Conservation (phyloP, 2,113 vertebrate species). For the Antechinus stuartii region DNA sequence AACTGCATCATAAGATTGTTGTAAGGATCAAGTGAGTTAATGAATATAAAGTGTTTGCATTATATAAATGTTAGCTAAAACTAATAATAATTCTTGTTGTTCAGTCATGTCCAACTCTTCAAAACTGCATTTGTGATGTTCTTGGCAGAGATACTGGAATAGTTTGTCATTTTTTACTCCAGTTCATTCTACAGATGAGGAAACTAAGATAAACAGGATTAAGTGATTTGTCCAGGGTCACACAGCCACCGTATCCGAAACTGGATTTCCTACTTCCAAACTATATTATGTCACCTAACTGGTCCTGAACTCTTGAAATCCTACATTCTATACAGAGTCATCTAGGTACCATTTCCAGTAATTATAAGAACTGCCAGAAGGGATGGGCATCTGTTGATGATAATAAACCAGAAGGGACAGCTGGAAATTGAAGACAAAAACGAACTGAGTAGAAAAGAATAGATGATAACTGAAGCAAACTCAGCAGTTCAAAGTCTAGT, state of each 20-base stretch:
- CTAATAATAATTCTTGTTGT: neutral
- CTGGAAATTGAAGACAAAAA: too few species aligned
- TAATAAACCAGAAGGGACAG: too few species aligned
- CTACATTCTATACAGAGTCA: too few species aligned
- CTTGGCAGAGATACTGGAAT: neutral
- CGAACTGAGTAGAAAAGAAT: too few species aligned
- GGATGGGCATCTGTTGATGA: too few species aligned
- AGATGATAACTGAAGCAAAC: too few species aligned
- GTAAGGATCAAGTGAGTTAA: neutral
- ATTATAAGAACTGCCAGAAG: too few species aligned
- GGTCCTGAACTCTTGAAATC: too few species aligned
- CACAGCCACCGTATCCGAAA: neutral
- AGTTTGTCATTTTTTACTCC: neutral
- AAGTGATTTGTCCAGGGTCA: neutral
- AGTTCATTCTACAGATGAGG: neutral
- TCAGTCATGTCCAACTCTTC: neutral
- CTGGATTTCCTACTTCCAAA: neutral
- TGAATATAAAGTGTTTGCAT: neutral
- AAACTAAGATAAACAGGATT: neutral
- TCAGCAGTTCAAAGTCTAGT: too few species aligned
- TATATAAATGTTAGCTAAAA: neutral
- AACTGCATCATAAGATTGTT: neutral
- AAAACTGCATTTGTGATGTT: neutral
- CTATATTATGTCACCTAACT: too few species aligned
- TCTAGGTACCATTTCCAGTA: too few species aligned